These are phyloP conservation scores for Caenorhabditis doughertyi DNA, from an alignment of 2,888 invertebrate genomes.

Conservation along the genomic window DNA sequence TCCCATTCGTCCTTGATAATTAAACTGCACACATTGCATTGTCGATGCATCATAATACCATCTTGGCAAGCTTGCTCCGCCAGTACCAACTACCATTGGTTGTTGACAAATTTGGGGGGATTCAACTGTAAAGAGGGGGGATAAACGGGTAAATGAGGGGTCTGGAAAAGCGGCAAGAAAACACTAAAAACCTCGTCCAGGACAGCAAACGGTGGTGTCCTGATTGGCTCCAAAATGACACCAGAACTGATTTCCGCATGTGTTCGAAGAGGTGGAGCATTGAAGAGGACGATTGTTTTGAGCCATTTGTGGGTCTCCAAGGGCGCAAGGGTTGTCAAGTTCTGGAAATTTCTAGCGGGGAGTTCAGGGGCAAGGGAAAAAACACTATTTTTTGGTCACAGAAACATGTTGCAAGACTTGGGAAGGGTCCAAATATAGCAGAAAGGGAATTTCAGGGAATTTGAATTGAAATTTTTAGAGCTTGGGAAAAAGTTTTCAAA, in stretches of 20 bases:
- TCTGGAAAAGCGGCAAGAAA: not conserved
- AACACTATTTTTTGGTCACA: not conserved
- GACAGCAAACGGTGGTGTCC: constrained; percentile 82
- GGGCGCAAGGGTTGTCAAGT: constrained; percentile 81
- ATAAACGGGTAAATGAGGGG: not conserved
- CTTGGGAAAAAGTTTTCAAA: too few relatives aligned
- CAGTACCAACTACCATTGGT: constrained; percentile 76
- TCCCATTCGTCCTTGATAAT: constrained; percentile 76
- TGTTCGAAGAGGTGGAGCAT: constrained; percentile 71
- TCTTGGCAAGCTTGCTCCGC: constrained; percentile 72
- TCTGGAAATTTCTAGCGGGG: constrained; percentile 66
- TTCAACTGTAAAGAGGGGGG: constrained; percentile 72
- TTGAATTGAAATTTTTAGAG: too few relatives aligned
- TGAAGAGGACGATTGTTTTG: constrained; percentile 73
- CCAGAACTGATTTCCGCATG: constrained; percentile 76
- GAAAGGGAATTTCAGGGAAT: too few relatives aligned
- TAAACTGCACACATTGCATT: constrained; percentile 77
- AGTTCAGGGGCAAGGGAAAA: not conserved
- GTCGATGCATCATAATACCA: constrained; percentile 79
- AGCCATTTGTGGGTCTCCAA: constrained; percentile 78
- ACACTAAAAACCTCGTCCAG: constrained; percentile 74
- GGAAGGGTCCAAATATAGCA: too few relatives aligned
- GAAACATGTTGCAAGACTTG: too few relatives aligned
- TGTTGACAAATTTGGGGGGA: constrained; percentile 74
- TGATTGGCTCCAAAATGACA: constrained; percentile 82